Conservation (phyloP, 2,113 vertebrate genomes). For the Sapayoa aenigma region DNA sequence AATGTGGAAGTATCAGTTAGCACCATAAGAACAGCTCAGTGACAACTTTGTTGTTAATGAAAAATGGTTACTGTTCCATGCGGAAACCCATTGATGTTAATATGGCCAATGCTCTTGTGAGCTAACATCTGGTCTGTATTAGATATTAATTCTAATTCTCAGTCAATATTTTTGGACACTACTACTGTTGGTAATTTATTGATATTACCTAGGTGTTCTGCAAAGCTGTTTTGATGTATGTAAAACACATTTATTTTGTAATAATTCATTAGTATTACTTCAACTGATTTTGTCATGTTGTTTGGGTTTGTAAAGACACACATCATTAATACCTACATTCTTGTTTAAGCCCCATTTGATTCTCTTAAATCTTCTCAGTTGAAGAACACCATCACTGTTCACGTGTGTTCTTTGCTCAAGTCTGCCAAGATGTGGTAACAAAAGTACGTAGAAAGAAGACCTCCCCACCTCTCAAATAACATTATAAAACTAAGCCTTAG, state of each 20-base stretch:
- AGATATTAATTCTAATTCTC: constrained; percentile 74
- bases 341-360: neutral
- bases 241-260: neutral
- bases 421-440: neutral
- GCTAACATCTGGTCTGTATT: constrained; percentile 84
- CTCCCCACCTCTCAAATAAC: neutral
- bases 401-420: neutral
- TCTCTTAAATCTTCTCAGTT: neutral
- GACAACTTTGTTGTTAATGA: constrained; percentile 81
- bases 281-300: neutral
- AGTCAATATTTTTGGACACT: constrained; percentile 65
- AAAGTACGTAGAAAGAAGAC: neutral
- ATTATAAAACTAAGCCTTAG: neutral
- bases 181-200: constrained; percentile 50
- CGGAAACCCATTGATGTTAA: constrained; percentile 80
- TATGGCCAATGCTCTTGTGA: constrained; percentile 68
- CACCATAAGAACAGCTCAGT: constrained; percentile 62
- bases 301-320: neutral
- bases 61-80: constrained; percentile 83
- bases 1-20: constrained; percentile 78
- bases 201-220: constrained; percentile 24
- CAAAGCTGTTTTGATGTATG: neutral
- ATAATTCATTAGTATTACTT: neutral
- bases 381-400: neutral
- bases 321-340: neutral